phyloP scores from a whole-genome alignment of 2,888 invertebrate genomes.

The Lochmaea capreae region DNA sequence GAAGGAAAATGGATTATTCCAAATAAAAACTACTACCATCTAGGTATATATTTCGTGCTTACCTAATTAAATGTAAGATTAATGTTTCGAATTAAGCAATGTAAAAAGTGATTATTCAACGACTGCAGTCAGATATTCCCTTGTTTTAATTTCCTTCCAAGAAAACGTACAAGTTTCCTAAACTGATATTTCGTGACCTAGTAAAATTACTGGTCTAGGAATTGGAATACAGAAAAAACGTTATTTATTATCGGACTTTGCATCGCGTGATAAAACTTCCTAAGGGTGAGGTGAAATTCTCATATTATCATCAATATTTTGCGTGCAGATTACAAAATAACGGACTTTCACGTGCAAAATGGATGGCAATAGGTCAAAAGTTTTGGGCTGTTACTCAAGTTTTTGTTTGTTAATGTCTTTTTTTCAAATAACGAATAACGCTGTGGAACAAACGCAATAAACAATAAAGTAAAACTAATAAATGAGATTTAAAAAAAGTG shows the following conservation, averaged over 20 bases:
- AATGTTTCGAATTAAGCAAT: no score
- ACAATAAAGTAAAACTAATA: no score
- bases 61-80: no score
- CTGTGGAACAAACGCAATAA: not conserved
- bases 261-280: conserved; percentile 17
- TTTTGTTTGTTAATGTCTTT: not conserved
- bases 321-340: conserved; percentile 10
- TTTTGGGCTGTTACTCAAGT: not conserved
- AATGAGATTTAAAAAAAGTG: no score
- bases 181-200: not conserved
- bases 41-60: no score
- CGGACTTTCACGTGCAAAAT: conserved; percentile 2
- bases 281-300: conserved; percentile 20
- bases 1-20: no score
- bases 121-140: not conserved
- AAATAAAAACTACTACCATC: no score
- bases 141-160: not conserved
- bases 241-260: conserved; percentile 15
- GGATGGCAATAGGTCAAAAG: conserved; percentile 8
- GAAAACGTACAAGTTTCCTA: not conserved
- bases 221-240: not conserved
- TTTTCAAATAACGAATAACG: not conserved
- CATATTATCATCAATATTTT: conserved; percentile 22
- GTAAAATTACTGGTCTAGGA: not conserved
- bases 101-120: no score